Conservation (phyloP, 1,140 invertebrate species). For the Drosophila murphyi region DNA sequence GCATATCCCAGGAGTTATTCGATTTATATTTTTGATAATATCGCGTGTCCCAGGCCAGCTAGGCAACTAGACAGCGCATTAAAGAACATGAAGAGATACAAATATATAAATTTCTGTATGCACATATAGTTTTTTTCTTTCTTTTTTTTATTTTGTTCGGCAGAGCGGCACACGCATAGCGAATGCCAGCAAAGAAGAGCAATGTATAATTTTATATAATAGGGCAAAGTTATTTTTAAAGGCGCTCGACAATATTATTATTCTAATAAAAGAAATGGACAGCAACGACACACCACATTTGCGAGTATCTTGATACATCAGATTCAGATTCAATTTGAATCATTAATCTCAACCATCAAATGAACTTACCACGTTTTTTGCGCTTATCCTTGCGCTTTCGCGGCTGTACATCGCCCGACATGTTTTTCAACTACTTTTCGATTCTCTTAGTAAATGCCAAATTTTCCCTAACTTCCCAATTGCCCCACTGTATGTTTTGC, state of each 20-base stretch:
- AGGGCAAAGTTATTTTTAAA: slow-evolving; percentile 84
- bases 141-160: background rate
- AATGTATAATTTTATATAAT: slow-evolving; percentile 84
- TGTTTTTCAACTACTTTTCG: slow-evolving; percentile 58
- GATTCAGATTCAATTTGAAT: background rate
- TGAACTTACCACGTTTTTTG: slow-evolving; percentile 88
- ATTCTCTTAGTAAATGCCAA: slow-evolving; percentile 40
- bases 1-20: background rate
- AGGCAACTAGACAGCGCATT: slow-evolving; percentile 20
- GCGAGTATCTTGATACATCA: slow-evolving; percentile 7
- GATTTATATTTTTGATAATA: slow-evolving; percentile 17
- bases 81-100: slow-evolving; percentile 51
- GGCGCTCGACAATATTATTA: slow-evolving; percentile 80
- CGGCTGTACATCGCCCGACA: slow-evolving; percentile 90
- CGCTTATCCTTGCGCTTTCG: slow-evolving; percentile 89
- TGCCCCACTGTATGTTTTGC: slow-evolving; percentile 30
- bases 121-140: slow-evolving; percentile 41
- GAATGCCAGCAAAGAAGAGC: slow-evolving; percentile 68
- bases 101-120: slow-evolving; percentile 27
- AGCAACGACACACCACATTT: slow-evolving; percentile 33
- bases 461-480: slow-evolving; percentile 23
- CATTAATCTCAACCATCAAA: no score
- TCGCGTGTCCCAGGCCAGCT: slow-evolving; percentile 13
- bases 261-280: slow-evolving; percentile 77
- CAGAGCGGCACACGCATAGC: slow-evolving; percentile 71